phyloP scores from a whole-genome alignment of 1,140 invertebrate species.

The Cydia amplana region DNA sequence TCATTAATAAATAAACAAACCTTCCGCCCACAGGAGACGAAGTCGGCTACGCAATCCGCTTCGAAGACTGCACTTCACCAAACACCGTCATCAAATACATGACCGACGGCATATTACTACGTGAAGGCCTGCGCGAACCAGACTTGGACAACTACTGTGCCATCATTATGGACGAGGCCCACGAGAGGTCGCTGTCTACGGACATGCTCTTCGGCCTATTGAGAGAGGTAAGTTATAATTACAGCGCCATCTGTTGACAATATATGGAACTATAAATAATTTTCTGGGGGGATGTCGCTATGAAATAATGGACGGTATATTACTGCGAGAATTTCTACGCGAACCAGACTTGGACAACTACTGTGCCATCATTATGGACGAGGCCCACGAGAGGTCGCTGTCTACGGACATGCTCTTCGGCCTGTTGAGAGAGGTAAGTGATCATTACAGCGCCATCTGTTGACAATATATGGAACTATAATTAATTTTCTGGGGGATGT shows the following conservation, averaged over 20 bases:
- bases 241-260: background rate
- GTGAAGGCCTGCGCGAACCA: slow-evolving; percentile 96
- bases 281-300: background rate
- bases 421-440: slow-evolving; percentile 85
- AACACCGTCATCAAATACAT: slow-evolving; percentile 99
- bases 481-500: background rate
- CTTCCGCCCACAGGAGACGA: slow-evolving; percentile 84
- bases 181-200: slow-evolving; percentile 97
- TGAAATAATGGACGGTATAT: slow-evolving; percentile 99
- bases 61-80: slow-evolving; percentile 99
- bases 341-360: slow-evolving; percentile 98
- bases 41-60: slow-evolving; percentile 99
- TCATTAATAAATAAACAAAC: background rate
- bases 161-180: slow-evolving; percentile 99
- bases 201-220: slow-evolving; percentile 99
- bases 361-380: slow-evolving; percentile 98
- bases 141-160: slow-evolving; percentile 98
- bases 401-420: slow-evolving; percentile 99
- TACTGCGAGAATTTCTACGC: slow-evolving; percentile 95
- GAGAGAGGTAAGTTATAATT: slow-evolving; percentile 86
- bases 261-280: background rate
- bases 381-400: slow-evolving; percentile 98
- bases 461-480: background rate
- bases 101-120: slow-evolving; percentile 98
- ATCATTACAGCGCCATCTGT: background rate